Percentiles rank a stretch among this genome's conserved stretches.
phyloP scores from a whole-genome alignment of 2,888 invertebrate species.

The Dorcus parallelipipedus region DNA sequence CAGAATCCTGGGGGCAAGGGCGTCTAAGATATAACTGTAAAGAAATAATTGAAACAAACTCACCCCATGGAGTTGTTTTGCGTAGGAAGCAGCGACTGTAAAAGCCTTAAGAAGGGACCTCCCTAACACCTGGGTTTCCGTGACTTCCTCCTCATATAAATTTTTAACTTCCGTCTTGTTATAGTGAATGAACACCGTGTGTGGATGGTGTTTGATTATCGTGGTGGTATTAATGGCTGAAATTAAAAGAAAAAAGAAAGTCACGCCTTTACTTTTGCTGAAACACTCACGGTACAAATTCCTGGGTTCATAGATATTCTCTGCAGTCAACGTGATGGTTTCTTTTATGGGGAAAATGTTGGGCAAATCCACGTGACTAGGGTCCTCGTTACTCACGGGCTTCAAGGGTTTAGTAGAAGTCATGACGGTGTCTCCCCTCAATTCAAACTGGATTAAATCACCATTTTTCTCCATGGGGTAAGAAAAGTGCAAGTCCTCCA shows the following conservation, averaged over 20 bases:
- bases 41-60: slow-evolving; percentile 36
- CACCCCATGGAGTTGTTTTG: slow-evolving; percentile 72
- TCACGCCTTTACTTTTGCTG: not conserved
- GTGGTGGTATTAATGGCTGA: slow-evolving; percentile 52
- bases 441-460: slow-evolving; percentile 62
- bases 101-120: slow-evolving; percentile 72
- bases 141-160: slow-evolving; percentile 65
- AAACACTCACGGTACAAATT: slow-evolving; percentile 69
- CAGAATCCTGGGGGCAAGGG: slow-evolving; percentile 51
- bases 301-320: slow-evolving; percentile 61
- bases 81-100: slow-evolving; percentile 72
- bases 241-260: slow-evolving; percentile 25
- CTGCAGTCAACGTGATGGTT: slow-evolving; percentile 62
- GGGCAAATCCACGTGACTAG: slow-evolving; percentile 59
- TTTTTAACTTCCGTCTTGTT: slow-evolving; percentile 64
- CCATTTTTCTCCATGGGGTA: slow-evolving; percentile 59
- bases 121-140: slow-evolving; percentile 64
- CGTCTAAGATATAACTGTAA: not conserved
- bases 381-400: slow-evolving; percentile 51
- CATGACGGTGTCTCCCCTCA: slow-evolving; percentile 64
- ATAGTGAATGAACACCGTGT: slow-evolving; percentile 75
- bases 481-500: slow-evolving; percentile 58
- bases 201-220: slow-evolving; percentile 59
- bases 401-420: slow-evolving; percentile 61
- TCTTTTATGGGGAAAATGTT: slow-evolving; percentile 72